Evolutionary conservation across 2,113 vertebrate species (phyloP).

Genomic region (Heptranchias perlo): DNA sequence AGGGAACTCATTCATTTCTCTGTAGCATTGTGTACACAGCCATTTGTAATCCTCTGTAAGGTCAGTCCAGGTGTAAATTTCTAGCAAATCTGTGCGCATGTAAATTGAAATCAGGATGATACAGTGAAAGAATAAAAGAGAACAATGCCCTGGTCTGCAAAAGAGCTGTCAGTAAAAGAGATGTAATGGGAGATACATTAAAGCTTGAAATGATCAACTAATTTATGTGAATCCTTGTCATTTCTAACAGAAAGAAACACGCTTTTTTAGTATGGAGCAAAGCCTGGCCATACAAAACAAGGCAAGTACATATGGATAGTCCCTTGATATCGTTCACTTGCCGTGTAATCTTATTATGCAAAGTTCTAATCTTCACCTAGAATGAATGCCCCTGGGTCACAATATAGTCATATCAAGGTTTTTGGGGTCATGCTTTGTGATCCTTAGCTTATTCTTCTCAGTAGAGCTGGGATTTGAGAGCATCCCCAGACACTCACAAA

Average conservation of each 20-base stretch:
- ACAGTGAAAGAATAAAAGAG: conserved; percentile 54
- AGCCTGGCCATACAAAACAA: conserved; percentile 83
- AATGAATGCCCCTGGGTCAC: conserved; percentile 86
- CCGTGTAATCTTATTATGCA: conserved; percentile 99
- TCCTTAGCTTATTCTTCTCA: conserved; percentile 86
- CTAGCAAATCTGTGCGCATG: conserved; percentile 65
- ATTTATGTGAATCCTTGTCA: conserved; percentile 84
- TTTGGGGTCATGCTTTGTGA: conserved; percentile 84
- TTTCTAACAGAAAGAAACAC: conserved; percentile 68
- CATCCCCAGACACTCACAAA: conserved; percentile 73
- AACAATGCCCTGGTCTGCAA: conserved; percentile 62
- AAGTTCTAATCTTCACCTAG: conserved; percentile 99
- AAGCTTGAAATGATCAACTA: conserved; percentile 79
- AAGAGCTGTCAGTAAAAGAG: conserved; percentile 73
- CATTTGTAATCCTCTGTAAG: conserved; percentile 87
- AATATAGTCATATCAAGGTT: conserved; percentile 90
- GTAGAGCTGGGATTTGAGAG: conserved; percentile 81
- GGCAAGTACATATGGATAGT: conserved; percentile 96
- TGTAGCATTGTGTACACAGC: conserved; percentile 72
- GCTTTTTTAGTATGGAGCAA: conserved; percentile 66
- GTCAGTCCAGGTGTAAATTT: conserved; percentile 80
- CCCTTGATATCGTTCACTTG: conserved; percentile 99
- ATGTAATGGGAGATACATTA: conserved; percentile 84
- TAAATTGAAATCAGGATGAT: conserved; percentile 57
- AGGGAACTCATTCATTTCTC: conserved; percentile 59